phyloP scores from a whole-genome alignment of 2,888 invertebrate species.

The Ophonus ardosiacus region DNA sequence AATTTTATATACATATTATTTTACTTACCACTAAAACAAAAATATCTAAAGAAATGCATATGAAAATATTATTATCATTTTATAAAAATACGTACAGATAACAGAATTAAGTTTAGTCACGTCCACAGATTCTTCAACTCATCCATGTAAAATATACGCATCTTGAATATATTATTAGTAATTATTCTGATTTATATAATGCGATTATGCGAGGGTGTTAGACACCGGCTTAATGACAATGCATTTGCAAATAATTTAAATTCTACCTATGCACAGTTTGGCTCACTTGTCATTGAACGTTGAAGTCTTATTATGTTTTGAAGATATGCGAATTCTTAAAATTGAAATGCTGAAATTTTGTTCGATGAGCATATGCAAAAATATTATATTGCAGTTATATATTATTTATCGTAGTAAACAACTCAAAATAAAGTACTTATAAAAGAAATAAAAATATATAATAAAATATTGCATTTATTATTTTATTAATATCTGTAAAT shows the following conservation, averaged over 20 bases:
- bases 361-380: too few relatives aligned
- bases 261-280: not conserved
- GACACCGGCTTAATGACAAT: not conserved
- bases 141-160: constrained; percentile 14
- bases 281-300: not conserved
- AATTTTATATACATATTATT: not conserved
- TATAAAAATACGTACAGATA: constrained; percentile 3
- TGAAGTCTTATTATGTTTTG: not conserved
- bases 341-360: too few relatives aligned
- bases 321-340: too few relatives aligned
- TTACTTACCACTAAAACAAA: not conserved
- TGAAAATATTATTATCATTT: constrained; percentile 29
- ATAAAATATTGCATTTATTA: too few relatives aligned
- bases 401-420: too few relatives aligned
- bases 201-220: constrained; percentile 5
- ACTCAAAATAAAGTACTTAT: too few relatives aligned
- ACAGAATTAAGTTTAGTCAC: constrained; percentile 34
- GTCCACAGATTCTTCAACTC: constrained; percentile 14
- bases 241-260: not conserved
- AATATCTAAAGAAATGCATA: not conserved
- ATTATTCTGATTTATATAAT: constrained; percentile 32
- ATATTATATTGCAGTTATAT: too few relatives aligned
- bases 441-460: too few relatives aligned
- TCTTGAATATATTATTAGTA: constrained; percentile 12
- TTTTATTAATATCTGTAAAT: too few relatives aligned